Conservation (phyloP, 2,797 vertebrate genomes). For the Anolis apletophallus region DNA sequence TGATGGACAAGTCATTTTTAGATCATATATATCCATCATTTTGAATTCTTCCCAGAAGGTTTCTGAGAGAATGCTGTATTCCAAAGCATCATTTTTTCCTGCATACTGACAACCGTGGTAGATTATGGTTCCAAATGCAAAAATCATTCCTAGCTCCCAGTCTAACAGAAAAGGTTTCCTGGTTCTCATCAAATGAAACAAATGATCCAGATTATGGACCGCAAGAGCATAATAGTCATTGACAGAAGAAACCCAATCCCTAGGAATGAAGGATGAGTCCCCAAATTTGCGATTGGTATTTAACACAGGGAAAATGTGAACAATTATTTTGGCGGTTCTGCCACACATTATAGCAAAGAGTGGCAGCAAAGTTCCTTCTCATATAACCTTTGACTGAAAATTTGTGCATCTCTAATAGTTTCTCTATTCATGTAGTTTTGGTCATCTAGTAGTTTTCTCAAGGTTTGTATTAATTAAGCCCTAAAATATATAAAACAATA, state of each 20-base stretch:
- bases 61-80: background rate
- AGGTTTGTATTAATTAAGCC: background rate
- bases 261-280: background rate
- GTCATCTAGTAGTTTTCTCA: background rate
- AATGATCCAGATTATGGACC: background rate
- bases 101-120: background rate
- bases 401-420: background rate
- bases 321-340: background rate
- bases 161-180: background rate
- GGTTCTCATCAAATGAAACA: background rate
- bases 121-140: background rate
- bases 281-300: background rate
- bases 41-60: background rate
- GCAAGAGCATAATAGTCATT: background rate
- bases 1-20: background rate
- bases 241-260: background rate
- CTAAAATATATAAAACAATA: background rate
- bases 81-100: background rate
- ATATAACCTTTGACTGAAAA: background rate
- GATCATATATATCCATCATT: background rate
- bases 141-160: background rate
- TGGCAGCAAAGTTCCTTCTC: background rate
- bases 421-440: background rate
- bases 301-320: background rate
- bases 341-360: background rate